A percentile compares a stretch with the other conserved stretches of the same genome.
Evolutionary conservation across 2,888 invertebrate genomes (phyloP).

Genomic region (Acanthosepion pharaonis): DNA sequence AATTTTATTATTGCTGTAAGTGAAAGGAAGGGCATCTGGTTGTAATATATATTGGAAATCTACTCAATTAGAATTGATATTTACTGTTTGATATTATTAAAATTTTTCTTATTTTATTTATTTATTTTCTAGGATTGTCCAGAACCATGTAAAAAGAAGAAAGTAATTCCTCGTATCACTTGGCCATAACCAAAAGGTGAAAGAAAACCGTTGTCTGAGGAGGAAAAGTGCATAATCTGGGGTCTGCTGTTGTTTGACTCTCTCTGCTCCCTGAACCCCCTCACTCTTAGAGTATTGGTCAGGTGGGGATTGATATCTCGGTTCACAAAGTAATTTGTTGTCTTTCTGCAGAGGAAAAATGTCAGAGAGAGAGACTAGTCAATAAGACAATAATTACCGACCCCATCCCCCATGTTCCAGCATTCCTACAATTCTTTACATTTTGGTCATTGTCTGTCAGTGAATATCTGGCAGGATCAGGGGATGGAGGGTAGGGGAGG

Average conservation of each 20-base stretch:
- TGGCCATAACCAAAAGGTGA: background rate
- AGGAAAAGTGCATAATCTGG: background rate
- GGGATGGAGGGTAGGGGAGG: background rate
- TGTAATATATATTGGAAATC: too few species aligned
- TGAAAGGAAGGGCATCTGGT: too few species aligned
- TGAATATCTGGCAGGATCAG: background rate
- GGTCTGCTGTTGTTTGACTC: background rate
- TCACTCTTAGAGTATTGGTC: background rate
- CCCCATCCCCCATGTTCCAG: background rate
- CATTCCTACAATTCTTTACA: background rate
- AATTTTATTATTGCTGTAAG: too few species aligned
- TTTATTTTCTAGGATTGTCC: background rate
- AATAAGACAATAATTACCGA: background rate
- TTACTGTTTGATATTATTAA: background rate
- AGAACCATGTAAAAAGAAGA: conserved; percentile 1
- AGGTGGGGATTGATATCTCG: background rate
- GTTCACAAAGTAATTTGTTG: background rate
- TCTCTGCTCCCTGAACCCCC: background rate
- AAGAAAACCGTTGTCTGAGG: background rate
- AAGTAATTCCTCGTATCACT: background rate
- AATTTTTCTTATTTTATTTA: background rate
- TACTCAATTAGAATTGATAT: background rate
- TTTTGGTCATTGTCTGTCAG: too few species aligned
- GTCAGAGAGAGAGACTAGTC: background rate
- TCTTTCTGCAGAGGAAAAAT: background rate